phyloP scores from a whole-genome alignment of 2,113 vertebrate genomes.

The Lepisosteus osseus region DNA sequence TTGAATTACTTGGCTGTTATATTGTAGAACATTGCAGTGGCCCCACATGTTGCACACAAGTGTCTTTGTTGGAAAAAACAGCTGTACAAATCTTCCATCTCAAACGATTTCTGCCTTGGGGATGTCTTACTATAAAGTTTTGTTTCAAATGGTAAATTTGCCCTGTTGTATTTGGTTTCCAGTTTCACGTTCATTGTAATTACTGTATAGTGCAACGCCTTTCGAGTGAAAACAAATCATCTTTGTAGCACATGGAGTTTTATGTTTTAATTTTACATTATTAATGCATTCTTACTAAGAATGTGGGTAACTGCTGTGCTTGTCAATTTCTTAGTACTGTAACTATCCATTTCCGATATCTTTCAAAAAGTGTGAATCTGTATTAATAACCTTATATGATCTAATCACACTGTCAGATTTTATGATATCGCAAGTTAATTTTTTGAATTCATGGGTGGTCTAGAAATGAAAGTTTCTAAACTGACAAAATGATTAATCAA shows the following conservation, averaged over 20 bases:
- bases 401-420: no score
- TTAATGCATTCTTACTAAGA: not conserved
- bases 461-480: no score
- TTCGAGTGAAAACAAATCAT: not conserved
- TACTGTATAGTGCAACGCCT: not conserved
- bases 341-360: no score
- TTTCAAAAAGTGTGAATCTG: no score
- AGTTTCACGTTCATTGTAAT: not conserved
- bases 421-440: no score
- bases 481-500: no score
- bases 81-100: conserved; percentile 25
- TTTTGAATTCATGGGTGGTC: no score
- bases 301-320: no score
- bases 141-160: not conserved
- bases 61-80: conserved; percentile 30
- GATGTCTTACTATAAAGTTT: conserved; percentile 16
- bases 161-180: not conserved
- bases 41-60: conserved; percentile 28
- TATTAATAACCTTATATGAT: no score
- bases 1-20: conserved; percentile 18
- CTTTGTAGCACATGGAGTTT: not conserved
- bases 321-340: no score
- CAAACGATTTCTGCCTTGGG: conserved; percentile 7
- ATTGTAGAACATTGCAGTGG: conserved; percentile 14
- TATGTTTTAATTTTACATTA: not conserved